A percentile compares a stretch with the other conserved stretches of the same genome.
Conservation (phyloP, 2,113 vertebrate genomes). For the Piliocolobus tephrosceles region DNA sequence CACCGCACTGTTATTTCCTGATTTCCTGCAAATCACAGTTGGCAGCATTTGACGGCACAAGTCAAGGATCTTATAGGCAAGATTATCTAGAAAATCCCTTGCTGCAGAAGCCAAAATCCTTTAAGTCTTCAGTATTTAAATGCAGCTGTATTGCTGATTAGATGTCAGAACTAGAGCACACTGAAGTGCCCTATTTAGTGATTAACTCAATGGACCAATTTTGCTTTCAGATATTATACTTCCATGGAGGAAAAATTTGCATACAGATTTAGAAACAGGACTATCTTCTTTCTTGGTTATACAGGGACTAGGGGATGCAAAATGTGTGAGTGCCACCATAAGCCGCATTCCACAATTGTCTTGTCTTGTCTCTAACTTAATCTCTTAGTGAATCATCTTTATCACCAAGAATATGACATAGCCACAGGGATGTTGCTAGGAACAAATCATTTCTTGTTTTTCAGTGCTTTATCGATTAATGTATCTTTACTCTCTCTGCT, state of each 20-base stretch:
- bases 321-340: neutral
- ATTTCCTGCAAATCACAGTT: conserved; percentile 17
- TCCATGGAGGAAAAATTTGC: conserved; percentile 53
- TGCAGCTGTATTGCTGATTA: conserved; percentile 75
- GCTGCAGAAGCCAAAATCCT: conserved; percentile 71
- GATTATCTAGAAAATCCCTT: conserved; percentile 75
- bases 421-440: neutral
- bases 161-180: conserved; percentile 66
- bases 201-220: conserved; percentile 73
- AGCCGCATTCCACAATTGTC: neutral
- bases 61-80: conserved; percentile 69
- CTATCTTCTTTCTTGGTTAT: conserved; percentile 48
- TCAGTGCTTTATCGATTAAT: neutral
- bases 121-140: conserved; percentile 73
- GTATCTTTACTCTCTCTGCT: neutral
- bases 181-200: conserved; percentile 68
- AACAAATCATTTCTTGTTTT: neutral
- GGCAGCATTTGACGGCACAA: conserved; percentile 30
- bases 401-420: neutral
- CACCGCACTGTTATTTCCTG: neutral
- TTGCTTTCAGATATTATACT: conserved; percentile 60
- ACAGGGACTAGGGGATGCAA: neutral
- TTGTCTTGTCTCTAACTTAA: conserved; percentile 25
- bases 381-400: conserved; percentile 36
- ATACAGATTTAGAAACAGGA: conserved; percentile 55